Base-by-base conservation (phyloP, 2,888 invertebrate genomes). In the Herminia tarsipennalis region DNA sequence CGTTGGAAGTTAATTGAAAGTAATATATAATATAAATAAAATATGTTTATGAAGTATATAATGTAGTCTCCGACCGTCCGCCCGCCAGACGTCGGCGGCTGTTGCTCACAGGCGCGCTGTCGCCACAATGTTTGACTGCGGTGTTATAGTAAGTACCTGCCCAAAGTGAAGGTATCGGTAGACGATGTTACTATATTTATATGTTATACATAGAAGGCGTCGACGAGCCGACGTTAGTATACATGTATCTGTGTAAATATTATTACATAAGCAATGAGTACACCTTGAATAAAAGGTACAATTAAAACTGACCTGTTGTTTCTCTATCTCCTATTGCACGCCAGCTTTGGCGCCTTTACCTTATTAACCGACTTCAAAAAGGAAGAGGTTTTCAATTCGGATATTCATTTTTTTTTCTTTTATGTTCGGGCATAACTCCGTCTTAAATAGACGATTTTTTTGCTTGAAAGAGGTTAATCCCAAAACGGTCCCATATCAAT, bases 221-320 rank as follows among this genome's bases (percentile, higher is more conserved):
- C 8, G 34, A 24, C 22, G 25, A 5, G 16, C 6, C 1, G 2
- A 22, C 30, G 3, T n/a, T 21, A 39, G 8, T 50, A 45, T 52
- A 62, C 65, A 70, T 67, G 58, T 72, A 66, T 72, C 67, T 72
- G 56, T 85, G 86, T 87, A 87, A 81, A 87, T 86, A 85, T 77
- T 73, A 71, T 77, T 73, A 71, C 38, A 22, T 66, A 70, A 66
- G 65, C 40, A 38, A 67, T 59, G 66, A 81, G 69, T 81, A 82
- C 76, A 78, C 74, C 73, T 77, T 77, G 44, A 76, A 81, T 83
- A 78, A 83, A 81, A 76, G 75, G 66, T 65, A 68, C 56, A 52
- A 57, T 42, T 42, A 47, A 54, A 65, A 48, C 41, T 36, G n/a
- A 35, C 24, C 22, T 21, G 14, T 6, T 37, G 28, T 38, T 56